Evolutionary conservation across 2,797 vertebrate genomes (phyloP), one percentile per base, ranked within the genome.

Genomic region (Tenualosa thibaudeaui): DNA sequence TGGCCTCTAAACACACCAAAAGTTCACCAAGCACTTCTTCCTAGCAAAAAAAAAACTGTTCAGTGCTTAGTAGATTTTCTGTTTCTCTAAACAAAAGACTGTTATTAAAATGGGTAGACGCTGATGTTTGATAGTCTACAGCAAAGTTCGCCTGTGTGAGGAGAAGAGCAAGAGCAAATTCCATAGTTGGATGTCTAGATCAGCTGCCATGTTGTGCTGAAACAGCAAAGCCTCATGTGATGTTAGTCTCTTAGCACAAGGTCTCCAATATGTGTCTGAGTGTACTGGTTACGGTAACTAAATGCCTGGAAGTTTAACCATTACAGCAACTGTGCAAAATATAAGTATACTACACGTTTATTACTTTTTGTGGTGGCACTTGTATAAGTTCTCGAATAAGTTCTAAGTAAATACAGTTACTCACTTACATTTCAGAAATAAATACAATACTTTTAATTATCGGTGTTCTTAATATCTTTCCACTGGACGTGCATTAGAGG

Each of bases 171-270:
- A 78, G 40, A 17, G 71, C 71, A 40, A 78, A 78, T 78, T 78
- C 71, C 71, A 46, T 78, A 78, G 71, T 75, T 75, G 68, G 17
- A 37, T 3, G 15, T 78, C 40, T 78, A 78, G 40, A 78, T 78
- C 71, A 78, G 17, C 40, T 46, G 71, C 40, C 71, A 78, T 78
- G 17, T 78, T 43, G 37, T 78, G 71, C 71, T 8, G 37, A 78
- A 46, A 40, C 40, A 78, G 46, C 71, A 37, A 78, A 2, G 15
- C 37, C 71, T n/a, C 71, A 78, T 78, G 71, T 78, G 71, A 78
- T 43, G 37, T 1, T 22, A 40, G 37, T 19, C 37, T 43, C 71
- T 19, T 75, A 46, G 46, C 71, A 78, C 71, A 5, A 78, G 71
- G 37, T 43, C 71, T 43, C 17, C 6, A 78, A 22, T 43, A 78